Evolutionary conservation across 2,797 vertebrate species (phyloP).

Genomic region (Tokudaia tokunoshimensis): DNA sequence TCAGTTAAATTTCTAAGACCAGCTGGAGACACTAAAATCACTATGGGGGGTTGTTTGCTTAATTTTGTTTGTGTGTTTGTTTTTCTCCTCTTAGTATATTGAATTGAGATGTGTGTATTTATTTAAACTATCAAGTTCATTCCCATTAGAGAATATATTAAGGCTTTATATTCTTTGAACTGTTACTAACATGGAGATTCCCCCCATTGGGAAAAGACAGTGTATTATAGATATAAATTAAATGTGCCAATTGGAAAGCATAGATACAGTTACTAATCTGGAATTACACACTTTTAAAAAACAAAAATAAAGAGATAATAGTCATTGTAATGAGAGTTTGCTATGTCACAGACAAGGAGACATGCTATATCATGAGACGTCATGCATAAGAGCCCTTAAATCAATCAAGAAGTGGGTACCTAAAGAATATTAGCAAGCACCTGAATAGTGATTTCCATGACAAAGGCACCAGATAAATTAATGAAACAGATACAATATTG

Average conservation of each 20-base stretch:
- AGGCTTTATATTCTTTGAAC: neutral
- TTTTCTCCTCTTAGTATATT: neutral
- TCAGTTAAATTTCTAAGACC: neutral
- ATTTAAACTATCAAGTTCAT: constrained; percentile 31
- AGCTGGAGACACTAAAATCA: neutral
- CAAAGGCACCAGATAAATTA: neutral
- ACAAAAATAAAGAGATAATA: neutral
- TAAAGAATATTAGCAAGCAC: neutral
- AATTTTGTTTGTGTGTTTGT: neutral
- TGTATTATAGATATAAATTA: neutral
- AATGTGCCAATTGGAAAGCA: neutral
- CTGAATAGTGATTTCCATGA: neutral
- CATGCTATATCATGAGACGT: neutral
- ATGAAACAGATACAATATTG: neutral
- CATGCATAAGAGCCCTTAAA: neutral
- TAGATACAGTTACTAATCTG: neutral
- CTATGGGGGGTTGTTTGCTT: neutral
- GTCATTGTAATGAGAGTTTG: neutral
- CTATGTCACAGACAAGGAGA: neutral
- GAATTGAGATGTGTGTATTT: neutral
- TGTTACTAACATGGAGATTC: neutral
- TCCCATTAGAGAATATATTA: neutral
- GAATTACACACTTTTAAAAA: neutral
- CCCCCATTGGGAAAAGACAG: neutral
- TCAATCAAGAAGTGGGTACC: neutral